Conservation (phyloP, 92 coral and sea anemone species). For the Porites rus region DNA sequence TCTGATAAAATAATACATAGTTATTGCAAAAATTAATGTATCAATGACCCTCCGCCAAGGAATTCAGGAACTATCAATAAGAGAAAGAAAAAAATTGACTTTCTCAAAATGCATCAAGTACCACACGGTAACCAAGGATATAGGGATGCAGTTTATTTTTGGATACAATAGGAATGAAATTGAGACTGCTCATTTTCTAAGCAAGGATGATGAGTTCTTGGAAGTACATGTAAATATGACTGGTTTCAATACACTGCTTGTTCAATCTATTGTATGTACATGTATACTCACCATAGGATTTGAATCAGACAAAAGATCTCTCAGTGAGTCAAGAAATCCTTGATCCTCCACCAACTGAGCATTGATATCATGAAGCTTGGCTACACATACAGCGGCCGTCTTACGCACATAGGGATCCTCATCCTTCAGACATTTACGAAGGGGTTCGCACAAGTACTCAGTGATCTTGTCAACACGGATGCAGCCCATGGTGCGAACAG, state of each 20-base stretch:
- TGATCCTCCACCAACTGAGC: conserved; percentile 97
- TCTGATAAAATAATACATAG: too few species aligned
- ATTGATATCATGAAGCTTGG: conserved; percentile 98
- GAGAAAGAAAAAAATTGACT: too few species aligned
- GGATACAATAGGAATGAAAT: too few species aligned
- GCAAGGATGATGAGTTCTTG: too few species aligned
- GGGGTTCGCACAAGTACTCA: conserved; percentile 97
- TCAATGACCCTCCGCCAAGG: too few species aligned
- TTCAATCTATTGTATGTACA: background rate
- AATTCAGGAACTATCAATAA: too few species aligned
- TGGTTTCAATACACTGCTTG: background rate
- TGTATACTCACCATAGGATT: conserved; percentile 90
- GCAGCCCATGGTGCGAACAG: conserved; percentile 99
- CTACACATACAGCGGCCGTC: conserved; percentile 99
- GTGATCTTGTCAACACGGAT: conserved; percentile 99
- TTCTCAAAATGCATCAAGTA: too few species aligned
- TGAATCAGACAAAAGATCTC: conserved; percentile 93
- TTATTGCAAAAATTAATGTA: too few species aligned
- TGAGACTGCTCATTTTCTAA: too few species aligned
- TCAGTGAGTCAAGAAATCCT: conserved; percentile 93
- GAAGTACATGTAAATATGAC: background rate
- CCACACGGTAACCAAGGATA: too few species aligned
- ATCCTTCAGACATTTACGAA: conserved; percentile 97
- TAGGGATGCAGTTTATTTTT: too few species aligned
- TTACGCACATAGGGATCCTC: conserved; percentile 99